Conservation (phyloP, 1,140 invertebrate genomes). For the Pararge aegeria region DNA sequence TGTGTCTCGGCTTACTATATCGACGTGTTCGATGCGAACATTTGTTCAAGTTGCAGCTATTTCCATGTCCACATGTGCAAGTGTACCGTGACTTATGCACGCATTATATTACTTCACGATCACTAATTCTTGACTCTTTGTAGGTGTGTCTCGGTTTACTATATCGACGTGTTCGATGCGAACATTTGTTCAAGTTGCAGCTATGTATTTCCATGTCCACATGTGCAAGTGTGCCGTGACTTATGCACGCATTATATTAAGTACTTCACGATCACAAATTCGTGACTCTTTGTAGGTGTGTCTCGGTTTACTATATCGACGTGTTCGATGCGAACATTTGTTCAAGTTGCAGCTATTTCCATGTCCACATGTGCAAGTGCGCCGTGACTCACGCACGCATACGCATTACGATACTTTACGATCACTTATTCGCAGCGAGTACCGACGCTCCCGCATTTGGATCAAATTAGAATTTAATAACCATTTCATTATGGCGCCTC, state of each 20-base stretch:
- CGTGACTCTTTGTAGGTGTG: too few relatives aligned
- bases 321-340: conserved; percentile 57
- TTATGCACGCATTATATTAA: conserved; percentile 59
- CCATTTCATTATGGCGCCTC: conserved; percentile 9
- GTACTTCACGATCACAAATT: conserved; percentile 58
- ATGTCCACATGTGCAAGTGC: conserved; percentile 67
- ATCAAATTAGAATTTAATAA: conserved; percentile 43
- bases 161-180: conserved; percentile 30
- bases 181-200: conserved; percentile 69
- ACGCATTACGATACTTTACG: conserved; percentile 57
- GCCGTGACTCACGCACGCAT: conserved; percentile 68
- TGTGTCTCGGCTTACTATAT: too few relatives aligned
- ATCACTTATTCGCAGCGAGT: conserved; percentile 50
- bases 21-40: conserved; percentile 43
- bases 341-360: conserved; percentile 70
- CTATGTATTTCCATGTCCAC: conserved; percentile 73
- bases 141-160: too few relatives aligned
- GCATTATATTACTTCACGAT: conserved; percentile 58
- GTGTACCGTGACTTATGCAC: conserved; percentile 67
- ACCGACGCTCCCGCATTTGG: conserved; percentile 44
- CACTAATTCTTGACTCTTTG: too few relatives aligned
- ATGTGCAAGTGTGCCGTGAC: conserved; percentile 66
- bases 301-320: neutral
- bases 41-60: conserved; percentile 70
- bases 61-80: conserved; percentile 70